Base-by-base conservation (phyloP, 2,888 invertebrate genomes). In the Polyploca ridens region DNA sequence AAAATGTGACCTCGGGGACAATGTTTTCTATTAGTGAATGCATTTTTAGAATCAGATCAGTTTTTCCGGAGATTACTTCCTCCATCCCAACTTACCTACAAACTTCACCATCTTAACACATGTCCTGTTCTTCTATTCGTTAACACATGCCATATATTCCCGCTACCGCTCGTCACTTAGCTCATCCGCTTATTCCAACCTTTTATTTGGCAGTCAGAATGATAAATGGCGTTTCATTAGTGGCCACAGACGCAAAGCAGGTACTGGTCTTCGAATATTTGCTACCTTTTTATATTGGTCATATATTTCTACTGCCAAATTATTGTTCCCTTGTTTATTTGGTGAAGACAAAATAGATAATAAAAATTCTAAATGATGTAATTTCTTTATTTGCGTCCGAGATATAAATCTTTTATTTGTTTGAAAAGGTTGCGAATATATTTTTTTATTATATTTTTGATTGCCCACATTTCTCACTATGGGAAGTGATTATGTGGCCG, bases 201-300 rank as follows among this genome's bases (percentile, higher is more conserved):
- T 86, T 89, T 90, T 89, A 90, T 91, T 91, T 90, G 89, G 89
- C 90, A 87, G 85, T 83, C 82, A 79, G 84, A 86, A 90, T 92
- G 91, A 91, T 90, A 90, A 91, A 92, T 89, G 88, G 81, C 82
- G 81, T 90, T 91, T 92, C 91, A 92, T 92, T 91, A 91, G 87
- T 81, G 86, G 81, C 75, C 76, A 78, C 78, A 80, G 78, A 80
- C 74, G 75, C 76, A 77, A 74, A 71, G 73, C 81, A 83, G 83
- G 81, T 85, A 88, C 81, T 78, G 68, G 71, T 69, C 74, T 78
- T 78, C 80, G 80, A 80, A 83, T 83, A 83, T 84, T 86, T 79
- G 80, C 75, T 70, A 74, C 78, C 82, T 86, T 86, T 87, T 88
- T 86, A 84, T 84, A 85, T 83, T 69, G 66, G 63, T 63, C 65